Conservation (phyloP, 2,113 vertebrate species). For the Albula goreensis region DNA sequence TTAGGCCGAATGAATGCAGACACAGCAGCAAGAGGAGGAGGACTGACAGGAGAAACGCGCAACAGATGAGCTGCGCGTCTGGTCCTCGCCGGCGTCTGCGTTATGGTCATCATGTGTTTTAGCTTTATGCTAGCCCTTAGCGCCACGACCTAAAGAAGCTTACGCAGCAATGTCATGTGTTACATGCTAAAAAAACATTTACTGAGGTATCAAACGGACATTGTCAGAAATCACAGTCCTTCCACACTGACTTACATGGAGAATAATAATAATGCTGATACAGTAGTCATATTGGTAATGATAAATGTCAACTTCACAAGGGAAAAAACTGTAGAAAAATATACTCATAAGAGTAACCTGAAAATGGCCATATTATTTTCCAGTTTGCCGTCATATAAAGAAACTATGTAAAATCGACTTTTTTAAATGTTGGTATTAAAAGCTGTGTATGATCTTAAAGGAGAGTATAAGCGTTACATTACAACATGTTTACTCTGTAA, state of each 20-base stretch:
- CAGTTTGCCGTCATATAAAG: neutral
- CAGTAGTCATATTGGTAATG: neutral
- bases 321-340: slow-evolving; percentile 1
- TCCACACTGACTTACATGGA: neutral
- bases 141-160: slow-evolving; percentile 26
- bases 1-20: slow-evolving; percentile 6
- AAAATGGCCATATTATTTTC: neutral
- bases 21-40: neutral
- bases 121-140: slow-evolving; percentile 41
- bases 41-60: neutral
- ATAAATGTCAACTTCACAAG: slow-evolving; percentile 1
- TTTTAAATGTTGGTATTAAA: slow-evolving; percentile 20
- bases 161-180: neutral
- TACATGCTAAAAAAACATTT: neutral
- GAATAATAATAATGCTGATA: neutral
- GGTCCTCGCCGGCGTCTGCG: slow-evolving; percentile 4
- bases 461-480: neutral
- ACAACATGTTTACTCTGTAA: neutral
- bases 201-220: slow-evolving; percentile 3
- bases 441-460: neutral
- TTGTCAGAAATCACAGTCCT: neutral
- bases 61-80: neutral
- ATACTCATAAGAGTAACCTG: neutral
- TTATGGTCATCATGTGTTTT: slow-evolving; percentile 26
- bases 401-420: slow-evolving; percentile 1